Conservation (phyloP, 2,888 invertebrate genomes). For the Pseudococcus longispinus region DNA sequence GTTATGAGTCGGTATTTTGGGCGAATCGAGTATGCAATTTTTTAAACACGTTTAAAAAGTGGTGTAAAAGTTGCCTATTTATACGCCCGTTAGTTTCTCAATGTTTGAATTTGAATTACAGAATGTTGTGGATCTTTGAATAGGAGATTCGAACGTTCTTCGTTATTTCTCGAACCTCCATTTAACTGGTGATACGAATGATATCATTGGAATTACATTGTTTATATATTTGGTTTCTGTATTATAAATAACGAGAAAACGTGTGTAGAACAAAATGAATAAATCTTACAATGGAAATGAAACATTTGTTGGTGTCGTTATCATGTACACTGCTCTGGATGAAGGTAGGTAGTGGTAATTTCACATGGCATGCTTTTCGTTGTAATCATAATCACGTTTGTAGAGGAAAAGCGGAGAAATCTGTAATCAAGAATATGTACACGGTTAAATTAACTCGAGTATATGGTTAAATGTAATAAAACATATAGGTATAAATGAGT, state of each 20-base stretch:
- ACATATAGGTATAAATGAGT: not conserved
- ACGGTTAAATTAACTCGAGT: constrained; percentile 9
- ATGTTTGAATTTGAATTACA: too few relatives aligned
- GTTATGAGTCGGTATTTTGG: not conserved
- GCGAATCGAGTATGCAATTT: constrained; percentile 39
- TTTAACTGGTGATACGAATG: not conserved
- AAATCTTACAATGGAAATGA: constrained; percentile 4
- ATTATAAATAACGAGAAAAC: not conserved
- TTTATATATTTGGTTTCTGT: not conserved
- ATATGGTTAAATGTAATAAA: constrained; percentile 4
- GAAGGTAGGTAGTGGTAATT: not conserved
- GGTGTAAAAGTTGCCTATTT: not conserved
- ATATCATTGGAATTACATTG: not conserved
- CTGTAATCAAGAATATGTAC: constrained; percentile 41
- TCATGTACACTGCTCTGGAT: not conserved
- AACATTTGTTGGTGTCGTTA: not conserved
- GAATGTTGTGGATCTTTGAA: too few relatives aligned
- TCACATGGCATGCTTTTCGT: not conserved
- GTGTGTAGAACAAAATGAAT: not conserved
- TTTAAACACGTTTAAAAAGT: not conserved
- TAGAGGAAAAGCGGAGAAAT: constrained; percentile 21
- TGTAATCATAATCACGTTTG: constrained; percentile 35
- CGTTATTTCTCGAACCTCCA: too few relatives aligned
- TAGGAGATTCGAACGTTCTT: too few relatives aligned
- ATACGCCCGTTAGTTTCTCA: not conserved